Evolutionary conservation across 2,797 vertebrate genomes (phyloP).

Genomic region (Poeciliopsis presidionis): DNA sequence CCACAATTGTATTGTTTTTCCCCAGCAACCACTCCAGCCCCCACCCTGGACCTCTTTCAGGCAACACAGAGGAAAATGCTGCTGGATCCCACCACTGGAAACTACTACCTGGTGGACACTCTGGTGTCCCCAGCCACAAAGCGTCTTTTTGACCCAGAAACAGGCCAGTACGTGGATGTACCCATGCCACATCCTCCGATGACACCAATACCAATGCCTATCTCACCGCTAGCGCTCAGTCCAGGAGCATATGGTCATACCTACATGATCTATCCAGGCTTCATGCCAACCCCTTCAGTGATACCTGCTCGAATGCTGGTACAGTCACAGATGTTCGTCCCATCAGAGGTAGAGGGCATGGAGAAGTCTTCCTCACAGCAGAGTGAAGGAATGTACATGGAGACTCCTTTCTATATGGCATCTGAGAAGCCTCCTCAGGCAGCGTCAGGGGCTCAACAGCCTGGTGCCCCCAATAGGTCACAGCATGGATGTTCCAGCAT

Average conservation of each 20-base stretch:
- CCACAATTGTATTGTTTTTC: constrained; percentile 86
- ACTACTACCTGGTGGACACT: constrained; percentile 94
- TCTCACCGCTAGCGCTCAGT: constrained; percentile 86
- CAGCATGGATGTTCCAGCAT: constrained; percentile 61
- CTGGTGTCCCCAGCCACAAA: constrained; percentile 86
- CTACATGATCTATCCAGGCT: constrained; percentile 94
- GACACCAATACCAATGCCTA: constrained; percentile 70
- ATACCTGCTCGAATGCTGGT: constrained; percentile 77
- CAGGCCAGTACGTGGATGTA: constrained; percentile 94
- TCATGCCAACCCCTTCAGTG: constrained; percentile 74
- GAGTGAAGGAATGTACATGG: constrained; percentile 78
- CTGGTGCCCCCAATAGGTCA: constrained; percentile 9
- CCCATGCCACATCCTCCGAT: constrained; percentile 83
- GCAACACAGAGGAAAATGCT: constrained; percentile 93
- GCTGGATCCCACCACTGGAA: constrained; percentile 92
- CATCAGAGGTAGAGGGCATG: constrained; percentile 52
- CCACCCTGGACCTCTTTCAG: constrained; percentile 81
- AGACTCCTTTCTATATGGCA: constrained; percentile 89
- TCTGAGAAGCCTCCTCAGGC: constrained; percentile 76
- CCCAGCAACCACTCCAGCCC: constrained; percentile 73
- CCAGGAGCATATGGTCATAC: constrained; percentile 86
- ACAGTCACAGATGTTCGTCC: constrained; percentile 74
- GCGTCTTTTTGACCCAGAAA: constrained; percentile 94
- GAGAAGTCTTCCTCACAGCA: constrained; percentile 65
- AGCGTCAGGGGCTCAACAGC: constrained; percentile 55